Percentiles rank a stretch among this genome's conserved stretches.
Evolutionary conservation across 2,797 vertebrate species (phyloP).

Genomic region (Nasua narica): DNA sequence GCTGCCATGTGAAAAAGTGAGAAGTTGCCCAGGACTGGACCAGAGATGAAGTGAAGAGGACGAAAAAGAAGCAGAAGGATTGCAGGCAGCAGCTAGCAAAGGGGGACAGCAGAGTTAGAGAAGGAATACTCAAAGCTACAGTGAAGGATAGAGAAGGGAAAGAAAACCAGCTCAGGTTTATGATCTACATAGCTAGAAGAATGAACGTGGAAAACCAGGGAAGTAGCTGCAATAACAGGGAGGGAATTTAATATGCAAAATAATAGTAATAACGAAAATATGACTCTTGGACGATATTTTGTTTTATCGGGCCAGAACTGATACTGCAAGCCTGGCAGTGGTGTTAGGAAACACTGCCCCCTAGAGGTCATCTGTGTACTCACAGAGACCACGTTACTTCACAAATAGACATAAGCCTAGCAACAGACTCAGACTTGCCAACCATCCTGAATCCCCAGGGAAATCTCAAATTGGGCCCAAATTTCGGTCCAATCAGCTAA

Average conservation of each 20-base stretch:
- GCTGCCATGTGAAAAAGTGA: neutral
- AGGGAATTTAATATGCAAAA: neutral
- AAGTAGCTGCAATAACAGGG: neutral
- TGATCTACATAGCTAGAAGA: neutral
- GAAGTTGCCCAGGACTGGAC: neutral
- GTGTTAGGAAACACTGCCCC: neutral
- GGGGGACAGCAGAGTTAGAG: fast-evolving
- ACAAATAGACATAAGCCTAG: neutral
- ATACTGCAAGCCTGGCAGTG: neutral
- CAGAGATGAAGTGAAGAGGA: neutral
- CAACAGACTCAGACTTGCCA: neutral
- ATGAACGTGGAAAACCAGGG: neutral
- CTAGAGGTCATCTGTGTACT: neutral
- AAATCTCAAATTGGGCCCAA: neutral
- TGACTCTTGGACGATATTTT: neutral
- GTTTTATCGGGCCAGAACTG: neutral
- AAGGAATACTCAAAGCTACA: neutral
- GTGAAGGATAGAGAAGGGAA: neutral
- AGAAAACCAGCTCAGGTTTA: neutral
- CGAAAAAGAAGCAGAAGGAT: neutral
- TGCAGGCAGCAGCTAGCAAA: neutral
- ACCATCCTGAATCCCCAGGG: neutral
- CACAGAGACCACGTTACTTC: neutral
- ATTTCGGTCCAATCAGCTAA: neutral
- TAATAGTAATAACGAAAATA: neutral